Base-by-base conservation (phyloP, 2,113 vertebrate species). In the Rhineura floridana region DNA sequence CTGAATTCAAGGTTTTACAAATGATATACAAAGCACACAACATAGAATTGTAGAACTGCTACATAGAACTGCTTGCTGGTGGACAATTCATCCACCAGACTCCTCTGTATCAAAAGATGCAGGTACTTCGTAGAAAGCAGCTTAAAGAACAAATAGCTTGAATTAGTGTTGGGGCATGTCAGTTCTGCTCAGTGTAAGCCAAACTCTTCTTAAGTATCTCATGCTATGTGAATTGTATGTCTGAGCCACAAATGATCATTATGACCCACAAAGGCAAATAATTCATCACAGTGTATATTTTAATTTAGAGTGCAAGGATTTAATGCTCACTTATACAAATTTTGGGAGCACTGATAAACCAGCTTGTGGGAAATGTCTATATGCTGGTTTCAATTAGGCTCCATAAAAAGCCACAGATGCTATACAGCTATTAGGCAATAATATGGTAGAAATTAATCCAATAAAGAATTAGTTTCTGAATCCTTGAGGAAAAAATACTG, bases 301-400 rank as follows among this genome's bases (percentile, higher is more conserved):
- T 78, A 84, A 83, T 55, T 70, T 84, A 72, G n/a, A 70, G 23
- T 48, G 33, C 10, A 72, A 80, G 23, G 55, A 81, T 89, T 73
- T 73, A 84, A 46, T 46, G 25, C 46, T 67, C 52, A 84, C 63
- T 36, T 63, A 9, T 48, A 80, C 50, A 72, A 28, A 63, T 89
- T 80, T 80, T 80, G 15, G 55, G 50, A 82, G 17, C 33, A 39
- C 62, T 70, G 48, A 88, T 83, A 89, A 79, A 21, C 39, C 52
- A 55, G 72, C 50, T 89, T 73, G 30, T 63, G 25, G 42, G 44
- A 85, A n/a, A 73, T 33, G 72, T 83, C 69, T 65, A 48, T 62
- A 48, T 19, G 52, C 65, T 55, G 12, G 63, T 75, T 75, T 50
- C 42, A 75, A 50, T 75, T 46, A 75, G 5, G 23, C 8, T 82